phyloP scores from a whole-genome alignment of 2,113 vertebrate species.

The Psittacula cyanocephala region DNA sequence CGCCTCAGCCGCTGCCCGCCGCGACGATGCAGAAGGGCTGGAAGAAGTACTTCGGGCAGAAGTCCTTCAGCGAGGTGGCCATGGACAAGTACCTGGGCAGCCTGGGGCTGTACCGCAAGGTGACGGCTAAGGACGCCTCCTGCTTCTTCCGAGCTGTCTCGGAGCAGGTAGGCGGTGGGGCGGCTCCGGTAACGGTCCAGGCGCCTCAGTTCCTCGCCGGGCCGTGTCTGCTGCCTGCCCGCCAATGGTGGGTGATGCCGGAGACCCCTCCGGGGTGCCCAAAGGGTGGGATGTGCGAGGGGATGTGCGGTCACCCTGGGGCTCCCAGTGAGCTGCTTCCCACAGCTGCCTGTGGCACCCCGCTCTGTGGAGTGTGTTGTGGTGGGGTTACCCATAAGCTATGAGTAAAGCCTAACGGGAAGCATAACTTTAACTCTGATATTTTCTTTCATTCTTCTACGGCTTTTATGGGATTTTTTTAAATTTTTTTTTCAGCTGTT shows the following conservation, averaged over 20 bases:
- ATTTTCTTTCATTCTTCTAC: rapidly evolving
- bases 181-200: background rate
- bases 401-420: rapidly evolving
- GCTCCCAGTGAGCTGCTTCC: background rate
- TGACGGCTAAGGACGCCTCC: constrained; percentile 92
- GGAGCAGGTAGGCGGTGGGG: constrained; percentile 82
- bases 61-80: constrained; percentile 79
- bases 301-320: rapidly evolving
- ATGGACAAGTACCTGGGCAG: constrained; percentile 95
- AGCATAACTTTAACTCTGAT: rapidly evolving
- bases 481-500: constrained; percentile 70
- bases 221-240: background rate
- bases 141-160: constrained; percentile 94
- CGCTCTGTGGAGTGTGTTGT: rapidly evolving
- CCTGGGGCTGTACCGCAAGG: constrained; percentile 91
- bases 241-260: background rate
- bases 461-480: rapidly evolving
- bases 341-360: rapidly evolving
- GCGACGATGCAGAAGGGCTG: constrained; percentile 88
- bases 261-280: background rate
- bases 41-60: constrained; percentile 88
- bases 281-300: rapidly evolving
- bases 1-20: background rate
- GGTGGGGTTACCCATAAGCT: rapidly evolving
- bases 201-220: background rate